These are phyloP conservation scores for Myotis lucifugus DNA, from an alignment of 2,113 vertebrate genomes.

Conservation along the genomic window DNA sequence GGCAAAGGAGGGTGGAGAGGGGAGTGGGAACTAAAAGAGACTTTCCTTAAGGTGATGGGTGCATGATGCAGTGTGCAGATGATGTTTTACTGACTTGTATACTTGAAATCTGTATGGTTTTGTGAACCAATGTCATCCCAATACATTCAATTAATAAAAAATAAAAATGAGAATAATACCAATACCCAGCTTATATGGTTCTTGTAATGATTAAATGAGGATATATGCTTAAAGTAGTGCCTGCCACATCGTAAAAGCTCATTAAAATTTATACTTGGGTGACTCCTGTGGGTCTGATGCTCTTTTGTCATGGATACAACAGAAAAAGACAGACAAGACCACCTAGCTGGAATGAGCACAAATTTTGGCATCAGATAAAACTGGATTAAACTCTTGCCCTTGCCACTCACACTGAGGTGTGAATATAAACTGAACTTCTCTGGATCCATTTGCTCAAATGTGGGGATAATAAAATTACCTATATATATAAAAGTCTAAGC, in stretches of 20 bases:
- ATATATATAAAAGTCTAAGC: too few species aligned
- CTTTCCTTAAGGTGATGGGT: too few species aligned
- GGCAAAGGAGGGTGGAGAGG: too few species aligned
- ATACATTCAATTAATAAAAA: too few species aligned
- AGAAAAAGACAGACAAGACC: not conserved
- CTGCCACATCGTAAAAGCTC: not conserved
- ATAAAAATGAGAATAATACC: not conserved
- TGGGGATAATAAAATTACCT: not conserved
- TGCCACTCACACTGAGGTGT: not conserved
- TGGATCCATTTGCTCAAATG: not conserved
- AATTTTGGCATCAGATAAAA: not conserved
- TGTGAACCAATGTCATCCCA: too few species aligned
- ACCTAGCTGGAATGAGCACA: not conserved
- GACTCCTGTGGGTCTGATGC: too few species aligned
- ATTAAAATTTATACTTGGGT: not conserved
- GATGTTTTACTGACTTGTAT: too few species aligned
- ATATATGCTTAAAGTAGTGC: not conserved
- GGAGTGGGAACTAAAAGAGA: too few species aligned
- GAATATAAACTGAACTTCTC: not conserved
- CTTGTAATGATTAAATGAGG: not conserved
- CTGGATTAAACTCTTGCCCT: not conserved
- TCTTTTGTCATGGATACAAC: not conserved
- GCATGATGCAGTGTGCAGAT: too few species aligned
- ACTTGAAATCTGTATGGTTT: too few species aligned
- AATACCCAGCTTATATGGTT: not conserved